Conservation (phyloP, 64 coral and sea anemone species). For the Dendrophyllia cribrosa region DNA sequence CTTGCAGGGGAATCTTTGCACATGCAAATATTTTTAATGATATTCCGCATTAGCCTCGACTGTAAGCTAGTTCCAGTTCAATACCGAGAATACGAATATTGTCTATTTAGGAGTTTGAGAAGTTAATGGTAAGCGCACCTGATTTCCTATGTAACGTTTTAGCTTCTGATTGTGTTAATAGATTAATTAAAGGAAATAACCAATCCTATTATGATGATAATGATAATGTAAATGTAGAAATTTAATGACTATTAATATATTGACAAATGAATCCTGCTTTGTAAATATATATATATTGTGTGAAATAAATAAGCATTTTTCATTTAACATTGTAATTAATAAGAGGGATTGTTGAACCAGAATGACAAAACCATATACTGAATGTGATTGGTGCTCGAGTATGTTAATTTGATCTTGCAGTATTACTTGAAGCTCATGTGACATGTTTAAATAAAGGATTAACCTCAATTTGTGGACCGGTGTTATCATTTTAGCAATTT, state of each 20-base stretch:
- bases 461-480: background rate
- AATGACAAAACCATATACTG: background rate
- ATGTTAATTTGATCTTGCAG: background rate
- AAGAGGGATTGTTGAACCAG: background rate
- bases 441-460: background rate
- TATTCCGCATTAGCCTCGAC: no score
- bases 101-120: no score
- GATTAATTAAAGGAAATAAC: background rate
- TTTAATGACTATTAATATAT: constrained; percentile 48
- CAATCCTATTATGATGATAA: background rate
- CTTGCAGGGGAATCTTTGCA: no score
- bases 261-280: background rate
- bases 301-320: background rate
- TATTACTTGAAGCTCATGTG: background rate
- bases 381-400: background rate
- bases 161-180: background rate
- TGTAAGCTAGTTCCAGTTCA: no score
- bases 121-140: background rate
- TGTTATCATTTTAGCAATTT: no score
- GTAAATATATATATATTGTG: constrained; percentile 31
- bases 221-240: constrained; percentile 11
- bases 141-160: background rate
- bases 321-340: background rate
- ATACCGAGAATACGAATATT: no score
- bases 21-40: no score